phyloP scores from a whole-genome alignment of 2,113 vertebrate genomes.

The Carlito syrichta region DNA sequence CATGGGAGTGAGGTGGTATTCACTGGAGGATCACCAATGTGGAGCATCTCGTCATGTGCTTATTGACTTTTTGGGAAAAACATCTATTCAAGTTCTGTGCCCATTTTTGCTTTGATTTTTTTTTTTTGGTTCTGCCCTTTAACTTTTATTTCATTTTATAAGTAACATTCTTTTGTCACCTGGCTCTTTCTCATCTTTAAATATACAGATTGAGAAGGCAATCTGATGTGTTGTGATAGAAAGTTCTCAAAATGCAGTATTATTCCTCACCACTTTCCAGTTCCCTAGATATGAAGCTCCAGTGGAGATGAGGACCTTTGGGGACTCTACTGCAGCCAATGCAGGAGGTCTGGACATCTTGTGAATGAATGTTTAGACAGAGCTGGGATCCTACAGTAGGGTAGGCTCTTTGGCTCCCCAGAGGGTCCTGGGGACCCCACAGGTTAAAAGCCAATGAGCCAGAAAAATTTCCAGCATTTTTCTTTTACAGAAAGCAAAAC shows the following conservation, averaged over 20 bases:
- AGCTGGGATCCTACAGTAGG: too few relatives aligned
- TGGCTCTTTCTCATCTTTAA: conserved; percentile 7
- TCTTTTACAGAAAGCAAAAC: not conserved
- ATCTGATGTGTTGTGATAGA: not conserved
- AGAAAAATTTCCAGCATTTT: not conserved
- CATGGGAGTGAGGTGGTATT: not conserved
- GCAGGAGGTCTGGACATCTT: not conserved
- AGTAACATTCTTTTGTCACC: not conserved
- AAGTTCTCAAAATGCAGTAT: not conserved
- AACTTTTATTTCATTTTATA: not conserved
- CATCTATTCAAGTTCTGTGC: not conserved
- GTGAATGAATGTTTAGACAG: too few relatives aligned
- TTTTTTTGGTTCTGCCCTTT: too few relatives aligned
- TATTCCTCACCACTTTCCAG: not conserved
- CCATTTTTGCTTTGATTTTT: not conserved
- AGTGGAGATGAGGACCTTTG: not conserved
- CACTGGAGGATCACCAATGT: not conserved
- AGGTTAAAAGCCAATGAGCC: not conserved
- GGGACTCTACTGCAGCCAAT: not conserved
- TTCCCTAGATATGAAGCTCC: not conserved
- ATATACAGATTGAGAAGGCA: not conserved
- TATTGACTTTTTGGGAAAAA: not conserved
- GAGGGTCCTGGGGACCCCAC: not conserved
- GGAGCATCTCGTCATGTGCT: not conserved
- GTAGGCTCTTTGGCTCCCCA: too few relatives aligned